Conservation (phyloP, 1,140 invertebrate species). For the Anagrus nilaparvatae region DNA sequence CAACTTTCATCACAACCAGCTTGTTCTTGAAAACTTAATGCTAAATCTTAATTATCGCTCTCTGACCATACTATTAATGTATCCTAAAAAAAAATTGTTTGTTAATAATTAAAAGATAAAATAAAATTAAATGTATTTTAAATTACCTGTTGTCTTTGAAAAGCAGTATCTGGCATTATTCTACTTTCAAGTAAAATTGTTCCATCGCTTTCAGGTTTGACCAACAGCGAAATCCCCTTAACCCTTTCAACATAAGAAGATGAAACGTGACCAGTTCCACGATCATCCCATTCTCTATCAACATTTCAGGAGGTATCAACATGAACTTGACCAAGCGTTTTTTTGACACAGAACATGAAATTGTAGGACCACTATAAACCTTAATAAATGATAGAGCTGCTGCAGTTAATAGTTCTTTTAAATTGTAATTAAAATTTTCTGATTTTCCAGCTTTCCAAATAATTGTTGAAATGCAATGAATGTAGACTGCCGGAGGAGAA, state of each 20-base stretch:
- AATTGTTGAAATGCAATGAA: constrained; percentile 67
- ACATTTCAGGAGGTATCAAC: constrained; percentile 94
- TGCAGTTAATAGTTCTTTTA: constrained; percentile 54
- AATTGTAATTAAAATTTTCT: constrained; percentile 46
- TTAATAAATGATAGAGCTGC: no score
- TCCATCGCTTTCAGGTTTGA: constrained; percentile 91
- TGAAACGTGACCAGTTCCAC: constrained; percentile 95
- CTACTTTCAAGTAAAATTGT: constrained; percentile 91
- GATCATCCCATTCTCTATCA: constrained; percentile 96
- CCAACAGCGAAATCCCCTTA: constrained; percentile 88
- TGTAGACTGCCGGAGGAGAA: constrained; percentile 44
- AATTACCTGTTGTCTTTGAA: constrained; percentile 91
- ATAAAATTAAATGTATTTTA: constrained; percentile 8
- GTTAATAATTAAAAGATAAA: constrained; percentile 5
- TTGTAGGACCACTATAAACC: no score
- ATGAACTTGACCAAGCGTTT: no score
- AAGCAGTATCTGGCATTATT: constrained; percentile 94
- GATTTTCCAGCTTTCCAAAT: constrained; percentile 67
- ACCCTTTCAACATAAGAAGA: constrained; percentile 89
- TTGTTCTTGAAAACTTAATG: constrained; percentile 99
- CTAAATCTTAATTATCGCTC: constrained; percentile 97
- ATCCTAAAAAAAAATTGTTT: constrained; percentile 49
- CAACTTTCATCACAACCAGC: constrained; percentile 99
- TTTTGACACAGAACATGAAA: no score
- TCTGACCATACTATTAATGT: constrained; percentile 99